phyloP scores from a whole-genome alignment of 1,140 invertebrate genomes.

The Cotesia typhae region DNA sequence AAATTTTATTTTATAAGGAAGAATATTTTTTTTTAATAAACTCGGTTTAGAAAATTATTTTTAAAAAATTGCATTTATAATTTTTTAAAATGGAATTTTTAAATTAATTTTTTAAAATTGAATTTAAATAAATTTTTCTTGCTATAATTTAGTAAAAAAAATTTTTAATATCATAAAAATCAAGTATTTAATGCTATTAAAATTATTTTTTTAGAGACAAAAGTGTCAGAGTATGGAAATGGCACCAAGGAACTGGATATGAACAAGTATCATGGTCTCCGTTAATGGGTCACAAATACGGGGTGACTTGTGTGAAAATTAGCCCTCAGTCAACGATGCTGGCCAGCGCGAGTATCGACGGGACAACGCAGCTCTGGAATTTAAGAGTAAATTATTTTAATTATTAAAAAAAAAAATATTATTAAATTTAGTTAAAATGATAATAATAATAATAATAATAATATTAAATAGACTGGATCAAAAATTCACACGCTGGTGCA shows the following conservation, averaged over 20 bases:
- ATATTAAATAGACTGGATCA: conserved; percentile 65
- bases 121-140: conserved; percentile 12
- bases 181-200: too few species aligned
- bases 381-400: conserved; percentile 50
- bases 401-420: not conserved
- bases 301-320: conserved; percentile 73
- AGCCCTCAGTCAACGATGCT: conserved; percentile 77
- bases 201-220: conserved; percentile 68
- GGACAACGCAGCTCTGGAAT: conserved; percentile 78
- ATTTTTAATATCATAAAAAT: conserved; percentile 24
- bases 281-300: conserved; percentile 73
- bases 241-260: conserved; percentile 69
- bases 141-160: conserved; percentile 8
- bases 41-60: too few species aligned
- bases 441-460: not conserved
- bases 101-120: not conserved
- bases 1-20: not conserved
- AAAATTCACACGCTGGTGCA: conserved; percentile 73
- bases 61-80: too few species aligned
- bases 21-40: conserved; percentile 2
- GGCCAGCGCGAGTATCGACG: conserved; percentile 78
- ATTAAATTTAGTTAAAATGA: not conserved
- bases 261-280: conserved; percentile 69
- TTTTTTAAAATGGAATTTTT: not conserved
- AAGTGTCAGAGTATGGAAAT: conserved; percentile 72